These are phyloP conservation scores for Scaptomyza graminum DNA, from an alignment of 1,140 invertebrate genomes.

Conservation along the genomic window DNA sequence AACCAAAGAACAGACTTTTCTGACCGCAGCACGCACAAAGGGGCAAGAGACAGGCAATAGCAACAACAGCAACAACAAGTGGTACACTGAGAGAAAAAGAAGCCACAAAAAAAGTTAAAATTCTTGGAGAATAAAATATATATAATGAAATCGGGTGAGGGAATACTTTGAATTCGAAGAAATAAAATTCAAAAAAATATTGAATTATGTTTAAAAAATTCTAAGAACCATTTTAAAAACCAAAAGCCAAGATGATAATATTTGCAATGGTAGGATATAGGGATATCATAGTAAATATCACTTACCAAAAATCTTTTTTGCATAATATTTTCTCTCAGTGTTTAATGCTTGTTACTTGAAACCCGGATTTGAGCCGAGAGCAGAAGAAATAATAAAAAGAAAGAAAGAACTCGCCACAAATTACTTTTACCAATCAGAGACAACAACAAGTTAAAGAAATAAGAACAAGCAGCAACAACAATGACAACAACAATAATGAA, in stretches of 20 bases:
- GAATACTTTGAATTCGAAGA: too few species aligned
- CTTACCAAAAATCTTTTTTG: too few species aligned
- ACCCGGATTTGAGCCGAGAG: conserved; percentile 75
- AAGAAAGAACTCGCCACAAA: conserved; percentile 59
- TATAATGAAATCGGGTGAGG: too few species aligned
- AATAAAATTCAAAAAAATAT: too few species aligned
- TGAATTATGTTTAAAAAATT: too few species aligned
- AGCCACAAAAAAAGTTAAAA: not conserved
- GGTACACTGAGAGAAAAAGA: conserved; percentile 47
- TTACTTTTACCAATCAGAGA: conserved; percentile 74
- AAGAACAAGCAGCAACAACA: conserved; percentile 26
- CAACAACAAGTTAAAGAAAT: conserved; percentile 39
- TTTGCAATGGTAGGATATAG: too few species aligned
- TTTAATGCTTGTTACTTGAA: conserved; percentile 68
- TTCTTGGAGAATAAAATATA: too few species aligned
- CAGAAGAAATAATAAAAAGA: conserved; percentile 53
- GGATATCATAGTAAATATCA: too few species aligned
- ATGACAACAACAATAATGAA: conserved; percentile 21
- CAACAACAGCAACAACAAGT: conserved; percentile 54
- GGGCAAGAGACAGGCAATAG: conserved; percentile 9
- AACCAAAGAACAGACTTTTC: conserved; percentile 26
- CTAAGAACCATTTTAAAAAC: too few species aligned
- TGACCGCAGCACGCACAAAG: conserved; percentile 36
- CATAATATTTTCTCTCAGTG: conserved; percentile 43
- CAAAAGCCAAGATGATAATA: too few species aligned